phyloP scores from a whole-genome alignment of 2,888 invertebrate species.

The Callimorpha dominula region DNA sequence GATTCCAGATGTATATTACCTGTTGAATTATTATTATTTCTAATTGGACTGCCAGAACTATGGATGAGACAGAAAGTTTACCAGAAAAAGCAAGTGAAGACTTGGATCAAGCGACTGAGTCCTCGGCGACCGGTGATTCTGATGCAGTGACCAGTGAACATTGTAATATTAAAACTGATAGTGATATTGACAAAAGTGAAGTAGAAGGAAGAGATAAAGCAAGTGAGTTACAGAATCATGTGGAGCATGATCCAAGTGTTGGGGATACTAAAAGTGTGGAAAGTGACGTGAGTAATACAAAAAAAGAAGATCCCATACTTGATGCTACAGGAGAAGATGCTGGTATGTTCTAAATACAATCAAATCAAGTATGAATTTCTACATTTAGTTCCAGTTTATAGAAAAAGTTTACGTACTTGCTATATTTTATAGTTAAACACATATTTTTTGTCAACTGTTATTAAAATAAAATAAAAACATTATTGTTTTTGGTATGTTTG shows the following conservation, averaged over 20 bases:
- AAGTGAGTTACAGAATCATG: constrained; percentile 71
- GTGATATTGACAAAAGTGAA: constrained; percentile 42
- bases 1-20: constrained; percentile 74
- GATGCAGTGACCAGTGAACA: constrained; percentile 34
- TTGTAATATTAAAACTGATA: constrained; percentile 44
- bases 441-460: too few species aligned
- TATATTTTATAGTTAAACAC: too few species aligned
- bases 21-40: constrained; percentile 53
- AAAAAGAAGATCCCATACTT: constrained; percentile 48
- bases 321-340: constrained; percentile 45
- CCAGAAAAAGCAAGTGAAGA: constrained; percentile 59
- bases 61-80: constrained; percentile 75
- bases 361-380: too few species aligned
- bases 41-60: constrained; percentile 66
- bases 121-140: constrained; percentile 12
- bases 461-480: too few species aligned
- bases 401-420: too few species aligned
- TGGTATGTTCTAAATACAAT: constrained; percentile 47
- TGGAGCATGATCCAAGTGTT: constrained; percentile 66
- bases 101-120: constrained; percentile 44
- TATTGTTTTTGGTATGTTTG: too few species aligned
- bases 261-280: constrained; percentile 59
- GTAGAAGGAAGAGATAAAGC: constrained; percentile 41
- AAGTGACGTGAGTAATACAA: constrained; percentile 46
- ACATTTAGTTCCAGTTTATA: too few species aligned